phyloP scores from a whole-genome alignment of 1,140 invertebrate genomes.

The Melanaphis sacchari region DNA sequence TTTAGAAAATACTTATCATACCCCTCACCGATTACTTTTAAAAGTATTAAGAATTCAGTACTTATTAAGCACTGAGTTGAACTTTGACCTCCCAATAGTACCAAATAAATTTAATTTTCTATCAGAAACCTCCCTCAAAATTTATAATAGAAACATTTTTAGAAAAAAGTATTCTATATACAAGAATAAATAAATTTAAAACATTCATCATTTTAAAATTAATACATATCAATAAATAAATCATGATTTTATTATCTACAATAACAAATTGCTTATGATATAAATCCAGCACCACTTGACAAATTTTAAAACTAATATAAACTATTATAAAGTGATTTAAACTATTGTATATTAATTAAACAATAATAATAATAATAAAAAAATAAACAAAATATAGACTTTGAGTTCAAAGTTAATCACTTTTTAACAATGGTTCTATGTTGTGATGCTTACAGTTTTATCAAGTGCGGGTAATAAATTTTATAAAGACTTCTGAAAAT shows the following conservation, averaged over 20 bases:
- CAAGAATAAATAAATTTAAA: not conserved
- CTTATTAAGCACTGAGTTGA: no score
- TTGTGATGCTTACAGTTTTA: not conserved
- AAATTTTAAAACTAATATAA: not conserved
- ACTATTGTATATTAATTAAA: not conserved
- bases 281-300: not conserved
- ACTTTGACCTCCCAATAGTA: no score
- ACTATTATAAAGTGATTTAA: not conserved
- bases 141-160: no score
- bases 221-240: not conserved
- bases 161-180: no score
- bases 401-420: not conserved
- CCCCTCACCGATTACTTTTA: no score
- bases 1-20: no score
- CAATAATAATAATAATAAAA: not conserved
- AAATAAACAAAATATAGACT: not conserved
- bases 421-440: not conserved
- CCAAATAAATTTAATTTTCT: no score
- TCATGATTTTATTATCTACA: not conserved
- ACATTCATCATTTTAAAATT: not conserved
- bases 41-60: no score
- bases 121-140: no score
- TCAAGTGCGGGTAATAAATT: not conserved
- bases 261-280: not conserved
- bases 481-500: not conserved